Evolutionary conservation across 2,888 invertebrate species (phyloP), one percentile per base, ranked within the genome.

Genomic region (Agrilus mali): DNA sequence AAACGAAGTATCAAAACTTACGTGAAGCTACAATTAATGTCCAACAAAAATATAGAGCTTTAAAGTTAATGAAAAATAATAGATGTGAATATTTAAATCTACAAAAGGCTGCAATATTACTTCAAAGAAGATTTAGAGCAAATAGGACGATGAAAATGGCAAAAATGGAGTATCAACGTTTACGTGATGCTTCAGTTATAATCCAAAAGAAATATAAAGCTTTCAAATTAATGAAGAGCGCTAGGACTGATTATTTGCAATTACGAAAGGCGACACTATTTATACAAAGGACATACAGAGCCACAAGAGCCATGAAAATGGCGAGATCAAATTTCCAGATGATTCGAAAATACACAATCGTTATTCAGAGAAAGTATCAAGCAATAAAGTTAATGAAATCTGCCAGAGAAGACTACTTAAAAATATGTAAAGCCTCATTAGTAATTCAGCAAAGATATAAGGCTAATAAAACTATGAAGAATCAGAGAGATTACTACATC

Each of bases 31-130:
- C 60, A 10, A 46, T 58, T 14, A 58, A 47, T 12, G 49, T 73
- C 16, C 73, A 74, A 49, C 55, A 55, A 33, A 64, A 54, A 35
- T 74, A 67, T 55, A 65, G 65, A 51, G 64, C 67, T 10, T 68
- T 63, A 42, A 49, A 65, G 14, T 41, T 61, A 5, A 55, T 60
- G 49, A 66, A 61, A 54, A 50, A 48, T 20, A 56, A 65, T 50
- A 57, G 60, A 45, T 40, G 47, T 3, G 51, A 58, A 17, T 73
- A 63, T 54, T 41, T 54, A 1, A 52, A 44, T 32, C 48, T 65
- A 4, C 68, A 57, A 63, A 48, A 48, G 1, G 59, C 70, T 7
- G 56, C 59, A 4, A 51, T 65, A 16, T 34, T 57, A n/a, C 64
- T 75, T 46, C 74, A 75, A 54, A 61, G 52, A 17, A 55, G 58